These are phyloP conservation scores for Mellilla xanthometata DNA, from an alignment of 2,888 invertebrate genomes.

Conservation along the genomic window DNA sequence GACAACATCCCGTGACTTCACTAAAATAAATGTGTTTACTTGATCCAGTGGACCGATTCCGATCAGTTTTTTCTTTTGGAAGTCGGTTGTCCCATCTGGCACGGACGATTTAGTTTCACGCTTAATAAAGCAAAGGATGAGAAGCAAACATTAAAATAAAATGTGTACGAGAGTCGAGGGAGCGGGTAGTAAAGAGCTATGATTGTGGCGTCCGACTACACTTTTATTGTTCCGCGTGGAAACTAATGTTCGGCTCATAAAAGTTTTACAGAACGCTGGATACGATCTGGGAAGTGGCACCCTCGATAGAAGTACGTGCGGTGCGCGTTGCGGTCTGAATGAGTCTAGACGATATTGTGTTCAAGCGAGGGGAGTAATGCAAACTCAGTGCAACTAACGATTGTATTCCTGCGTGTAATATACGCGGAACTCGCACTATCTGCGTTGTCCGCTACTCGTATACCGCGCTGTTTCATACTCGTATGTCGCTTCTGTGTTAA, in stretches of 20 bases:
- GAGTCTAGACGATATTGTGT: slow-evolving; percentile 63
- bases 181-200: slow-evolving; percentile 25
- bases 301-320: slow-evolving; percentile 31
- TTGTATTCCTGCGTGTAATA: slow-evolving; percentile 38
- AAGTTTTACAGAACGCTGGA: slow-evolving; percentile 26
- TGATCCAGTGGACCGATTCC: slow-evolving; percentile 32
- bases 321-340: slow-evolving; percentile 39
- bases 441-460: no score
- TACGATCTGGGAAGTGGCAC: slow-evolving; percentile 27
- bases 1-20: slow-evolving; percentile 34
- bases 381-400: slow-evolving; percentile 32
- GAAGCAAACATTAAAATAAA: slow-evolving; percentile 34
- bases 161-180: slow-evolving; percentile 23
- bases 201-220: slow-evolving; percentile 26
- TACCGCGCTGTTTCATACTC: no score
- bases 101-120: slow-evolving; percentile 34
- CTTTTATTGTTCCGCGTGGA: slow-evolving; percentile 27
- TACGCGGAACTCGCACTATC: slow-evolving; percentile 27
- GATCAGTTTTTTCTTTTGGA: slow-evolving; percentile 30
- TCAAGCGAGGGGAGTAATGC: slow-evolving; percentile 34
- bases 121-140: slow-evolving; percentile 33
- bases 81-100: slow-evolving; percentile 32
- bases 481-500: no score
- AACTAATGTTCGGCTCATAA: slow-evolving; percentile 27
- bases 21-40: slow-evolving; percentile 35